phyloP scores from a whole-genome alignment of 2,888 invertebrate genomes.

The Dynastes tityus region DNA sequence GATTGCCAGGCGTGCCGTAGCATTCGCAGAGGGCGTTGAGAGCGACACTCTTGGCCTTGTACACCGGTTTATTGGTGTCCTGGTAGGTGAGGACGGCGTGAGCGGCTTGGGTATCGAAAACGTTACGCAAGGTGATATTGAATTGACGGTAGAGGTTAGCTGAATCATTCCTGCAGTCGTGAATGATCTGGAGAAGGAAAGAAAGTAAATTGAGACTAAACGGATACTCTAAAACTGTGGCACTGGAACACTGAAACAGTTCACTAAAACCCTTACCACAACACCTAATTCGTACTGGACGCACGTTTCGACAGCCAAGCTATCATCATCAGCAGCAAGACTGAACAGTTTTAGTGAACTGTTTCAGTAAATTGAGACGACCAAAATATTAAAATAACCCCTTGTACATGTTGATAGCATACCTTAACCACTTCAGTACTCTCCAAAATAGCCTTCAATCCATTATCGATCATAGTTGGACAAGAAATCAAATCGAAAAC shows the following conservation, averaged over 20 bases:
- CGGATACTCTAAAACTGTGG: too few species aligned
- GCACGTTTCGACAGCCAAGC: too few species aligned
- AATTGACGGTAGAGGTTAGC: conserved; percentile 90
- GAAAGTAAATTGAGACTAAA: too few species aligned
- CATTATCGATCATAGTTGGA: conserved; percentile 86
- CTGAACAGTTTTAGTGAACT: too few species aligned
- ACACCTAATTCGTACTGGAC: too few species aligned
- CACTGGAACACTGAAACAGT: too few species aligned
- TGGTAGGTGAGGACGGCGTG: conserved; percentile 94
- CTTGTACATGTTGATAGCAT: conserved; percentile 53
- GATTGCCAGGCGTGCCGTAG: conserved; percentile 90
- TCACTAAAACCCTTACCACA: too few species aligned
- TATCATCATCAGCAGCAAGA: too few species aligned
- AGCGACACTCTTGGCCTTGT: conserved; percentile 95
- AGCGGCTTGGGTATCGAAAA: conserved; percentile 91
- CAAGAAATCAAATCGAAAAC: conserved; percentile 91
- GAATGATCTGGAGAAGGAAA: conserved; percentile 78
- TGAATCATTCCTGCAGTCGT: conserved; percentile 94
- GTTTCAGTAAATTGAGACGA: too few species aligned
- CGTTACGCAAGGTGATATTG: conserved; percentile 85
- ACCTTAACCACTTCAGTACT: conserved; percentile 87
- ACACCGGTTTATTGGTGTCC: conserved; percentile 91
- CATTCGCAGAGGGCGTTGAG: conserved; percentile 92
- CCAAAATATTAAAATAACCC: background rate
- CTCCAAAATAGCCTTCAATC: conserved; percentile 86